Evolutionary conservation across 2,888 invertebrate species (phyloP), one percentile per base, ranked within the genome.

Genomic region (Boloria selene): DNA sequence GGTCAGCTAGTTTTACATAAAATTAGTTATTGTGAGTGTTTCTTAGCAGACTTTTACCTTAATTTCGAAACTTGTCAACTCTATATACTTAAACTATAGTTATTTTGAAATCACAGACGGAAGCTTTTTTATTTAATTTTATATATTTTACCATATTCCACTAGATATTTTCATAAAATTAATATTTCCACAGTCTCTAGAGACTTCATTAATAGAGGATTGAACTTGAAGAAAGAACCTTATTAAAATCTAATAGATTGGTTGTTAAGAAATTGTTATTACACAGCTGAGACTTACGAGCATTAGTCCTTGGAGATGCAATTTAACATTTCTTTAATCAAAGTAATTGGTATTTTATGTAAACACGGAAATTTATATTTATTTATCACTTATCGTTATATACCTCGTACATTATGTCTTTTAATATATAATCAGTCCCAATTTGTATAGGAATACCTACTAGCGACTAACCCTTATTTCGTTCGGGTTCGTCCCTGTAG

Each of bases 301-400:
- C 14, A 59, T 31, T 16, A 50, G 31, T 59, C 59, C 49, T 59
- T 49, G 26, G 59, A 59, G 59, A 50, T 59, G 49, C 18, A 38
- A 31, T 59, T 31, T 59, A 31, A 2, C 31, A 59, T 59, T 59
- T 59, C 7, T 31, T 31, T 17, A 7, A 49, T 31, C n/a, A 14
- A 49, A n/a, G 49, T 45, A 45, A 56, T 56, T 56, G 59, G 31
- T 49, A 14, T 59, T 50, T 50, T 17, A 38, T 50, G 31, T 38
- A 31, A 17, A 31, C 16, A 50, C 31, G 58, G 58, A 6, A n/a
- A n/a, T 16, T 10, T 38, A 38, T 44, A 44, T 44, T 22, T n/a
- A 55, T 54, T 42, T 42, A 38, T 54, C 53, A 38, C 10, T 38
- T 53, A 16, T n/a, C 10, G 16, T 53, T 16, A 53, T 13, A 26